These are phyloP conservation scores for Tipula vernalis DNA, from an alignment of 2,888 invertebrate genomes.

Conservation along the genomic window DNA sequence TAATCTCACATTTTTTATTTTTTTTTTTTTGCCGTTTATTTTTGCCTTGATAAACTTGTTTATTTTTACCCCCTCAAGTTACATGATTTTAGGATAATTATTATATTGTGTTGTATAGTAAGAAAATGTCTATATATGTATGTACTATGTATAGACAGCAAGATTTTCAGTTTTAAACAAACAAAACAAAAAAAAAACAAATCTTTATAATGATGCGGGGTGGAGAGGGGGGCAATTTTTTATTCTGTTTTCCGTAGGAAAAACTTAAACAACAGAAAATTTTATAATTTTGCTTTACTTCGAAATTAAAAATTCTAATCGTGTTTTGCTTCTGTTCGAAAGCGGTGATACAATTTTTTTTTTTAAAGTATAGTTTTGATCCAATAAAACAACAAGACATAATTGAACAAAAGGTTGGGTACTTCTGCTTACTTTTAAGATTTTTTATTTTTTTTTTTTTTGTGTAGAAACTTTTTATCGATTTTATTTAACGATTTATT, in stretches of 20 bases:
- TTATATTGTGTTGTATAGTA: neutral
- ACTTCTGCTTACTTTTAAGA: neutral
- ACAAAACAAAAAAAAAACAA: neutral
- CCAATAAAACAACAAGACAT: neutral
- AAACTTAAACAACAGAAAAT: neutral
- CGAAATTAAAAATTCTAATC: neutral
- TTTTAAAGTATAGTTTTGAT: neutral
- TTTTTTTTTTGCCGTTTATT: neutral
- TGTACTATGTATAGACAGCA: neutral
- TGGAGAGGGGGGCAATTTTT: neutral
- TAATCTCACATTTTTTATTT: neutral
- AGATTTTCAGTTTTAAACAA: neutral
- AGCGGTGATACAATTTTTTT: neutral
- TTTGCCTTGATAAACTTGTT: neutral
- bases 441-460: neutral
- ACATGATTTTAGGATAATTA: neutral
- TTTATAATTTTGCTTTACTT: neutral
- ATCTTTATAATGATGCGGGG: neutral
- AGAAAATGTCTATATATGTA: neutral
- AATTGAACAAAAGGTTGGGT: neutral
- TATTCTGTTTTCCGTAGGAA: neutral
- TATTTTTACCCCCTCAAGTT: neutral
- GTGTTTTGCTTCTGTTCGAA: neutral
- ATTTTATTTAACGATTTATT: neutral
- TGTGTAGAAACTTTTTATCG: neutral